Evolutionary conservation across 2,797 vertebrate species (phyloP).

Genomic region (Anguilla marmorata): DNA sequence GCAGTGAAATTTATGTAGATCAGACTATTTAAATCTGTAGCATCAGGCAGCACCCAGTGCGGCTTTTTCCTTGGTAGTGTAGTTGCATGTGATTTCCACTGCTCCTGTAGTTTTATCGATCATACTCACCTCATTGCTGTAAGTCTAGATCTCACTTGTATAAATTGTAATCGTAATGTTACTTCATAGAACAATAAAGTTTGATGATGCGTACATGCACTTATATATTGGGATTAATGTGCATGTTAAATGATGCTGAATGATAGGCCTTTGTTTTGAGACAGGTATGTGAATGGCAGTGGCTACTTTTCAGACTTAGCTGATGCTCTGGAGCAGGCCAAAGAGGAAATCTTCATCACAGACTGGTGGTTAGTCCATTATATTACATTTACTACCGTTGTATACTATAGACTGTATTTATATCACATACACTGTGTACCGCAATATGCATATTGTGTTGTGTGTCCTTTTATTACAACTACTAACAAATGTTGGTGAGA

Average conservation of each 20-base stretch:
- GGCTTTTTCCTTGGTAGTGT: not conserved
- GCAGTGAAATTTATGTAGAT: not conserved
- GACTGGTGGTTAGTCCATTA: constrained; percentile 84
- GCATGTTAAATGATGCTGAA: not conserved
- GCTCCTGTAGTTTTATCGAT: not conserved
- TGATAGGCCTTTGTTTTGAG: constrained; percentile 28
- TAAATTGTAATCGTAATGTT: not conserved
- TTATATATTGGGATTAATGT: not conserved
- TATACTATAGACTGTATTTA: not conserved
- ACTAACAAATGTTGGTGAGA: not conserved
- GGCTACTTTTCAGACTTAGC: constrained; percentile 84
- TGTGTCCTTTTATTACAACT: not conserved
- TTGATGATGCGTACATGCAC: not conserved
- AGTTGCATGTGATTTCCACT: not conserved
- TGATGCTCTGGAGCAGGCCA: constrained; percentile 81
- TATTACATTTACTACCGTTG: not conserved
- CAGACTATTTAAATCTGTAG: not conserved
- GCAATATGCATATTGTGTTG: not conserved
- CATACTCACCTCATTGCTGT: not conserved
- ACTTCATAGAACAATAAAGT: not conserved
- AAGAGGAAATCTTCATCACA: constrained; percentile 90
- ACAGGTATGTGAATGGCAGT: constrained; percentile 87
- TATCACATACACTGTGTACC: not conserved
- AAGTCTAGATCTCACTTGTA: not conserved
- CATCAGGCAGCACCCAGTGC: not conserved